Evolutionary conservation across 2,797 vertebrate species (phyloP), one percentile per base, ranked within the genome.

Genomic region (Halcyon leucocephala): DNA sequence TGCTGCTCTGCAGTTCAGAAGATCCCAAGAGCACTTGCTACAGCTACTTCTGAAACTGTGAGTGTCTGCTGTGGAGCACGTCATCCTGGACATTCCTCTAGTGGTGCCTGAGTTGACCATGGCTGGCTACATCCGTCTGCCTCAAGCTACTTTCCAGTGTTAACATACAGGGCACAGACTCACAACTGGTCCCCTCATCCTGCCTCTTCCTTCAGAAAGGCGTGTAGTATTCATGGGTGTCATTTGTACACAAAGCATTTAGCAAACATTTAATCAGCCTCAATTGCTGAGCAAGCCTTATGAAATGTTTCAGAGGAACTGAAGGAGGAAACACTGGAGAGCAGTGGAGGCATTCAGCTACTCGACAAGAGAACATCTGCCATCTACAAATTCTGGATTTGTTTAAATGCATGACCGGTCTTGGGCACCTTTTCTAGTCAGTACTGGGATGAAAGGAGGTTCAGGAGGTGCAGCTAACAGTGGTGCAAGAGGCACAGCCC

Each of bases 281-380:
- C 48, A 35, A 55, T 57, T 58, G 44, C 61, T 60, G 42, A 65
- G 58, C n/a, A 61, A 82, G 54, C 41, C 39, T 73, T 72, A 64
- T 24, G n/a, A 31, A 86, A 69, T 0, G 0, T 48, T 87, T 69
- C 46, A 0, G 4, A 39, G 37, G 1, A 2, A 39, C 51, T 61
- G 49, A 65, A 25, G 64, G 37, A 74, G 2, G 1, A 48, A 86
- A 86, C 14, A 49, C 10, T 16, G 24, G 6, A 85, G 10, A n/a
- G 16, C 4, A 2, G 54, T 5, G 42, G 28, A 84, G 31, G 31
- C 20, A 57, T 78, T 67, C 62, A 58, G 26, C 37, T 73, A n/a
- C 31, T 69, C 9, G n/a, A 74, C 24, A 49, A 54, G 21, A 57
- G 22, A 84, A 20, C 16, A 58, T 10, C 12, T 44, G 39, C 70